These are phyloP conservation scores for Campylomormyrus numenius DNA, from an alignment of 2,113 vertebrate genomes.

Conservation along the genomic window DNA sequence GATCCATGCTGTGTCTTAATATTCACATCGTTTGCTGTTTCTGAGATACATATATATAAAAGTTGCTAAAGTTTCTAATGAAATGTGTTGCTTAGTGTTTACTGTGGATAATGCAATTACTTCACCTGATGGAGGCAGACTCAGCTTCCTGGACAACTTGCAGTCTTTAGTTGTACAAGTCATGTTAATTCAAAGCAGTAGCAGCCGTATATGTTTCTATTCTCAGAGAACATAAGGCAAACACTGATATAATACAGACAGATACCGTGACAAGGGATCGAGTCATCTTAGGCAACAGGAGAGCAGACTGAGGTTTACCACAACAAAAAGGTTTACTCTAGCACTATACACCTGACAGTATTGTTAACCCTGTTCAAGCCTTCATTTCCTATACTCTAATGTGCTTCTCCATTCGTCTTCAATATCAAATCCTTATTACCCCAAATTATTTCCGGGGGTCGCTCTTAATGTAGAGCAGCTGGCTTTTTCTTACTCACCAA, in stretches of 20 bases:
- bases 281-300: conserved; percentile 29
- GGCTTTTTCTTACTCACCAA: conserved; percentile 46
- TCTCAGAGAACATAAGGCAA: background rate
- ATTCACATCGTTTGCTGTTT: background rate
- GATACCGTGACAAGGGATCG: conserved; percentile 40
- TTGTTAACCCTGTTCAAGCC: conserved; percentile 51
- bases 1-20: background rate
- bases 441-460: conserved; percentile 18
- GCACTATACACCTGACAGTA: conserved; percentile 27
- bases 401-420: conserved; percentile 58
- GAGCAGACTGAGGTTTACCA: background rate
- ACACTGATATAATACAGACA: conserved; percentile 23
- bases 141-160: background rate
- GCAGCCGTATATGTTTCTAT: background rate
- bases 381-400: conserved; percentile 60
- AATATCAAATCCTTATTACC: conserved; percentile 50
- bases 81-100: background rate
- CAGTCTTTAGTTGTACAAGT: background rate
- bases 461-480: conserved; percentile 45
- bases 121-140: background rate
- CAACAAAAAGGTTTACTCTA: background rate
- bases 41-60: background rate
- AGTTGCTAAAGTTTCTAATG: background rate
- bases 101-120: background rate
- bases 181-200: background rate